These are phyloP conservation scores for Teinopalpus imperialis DNA, from an alignment of 2,888 invertebrate species.

Conservation along the genomic window DNA sequence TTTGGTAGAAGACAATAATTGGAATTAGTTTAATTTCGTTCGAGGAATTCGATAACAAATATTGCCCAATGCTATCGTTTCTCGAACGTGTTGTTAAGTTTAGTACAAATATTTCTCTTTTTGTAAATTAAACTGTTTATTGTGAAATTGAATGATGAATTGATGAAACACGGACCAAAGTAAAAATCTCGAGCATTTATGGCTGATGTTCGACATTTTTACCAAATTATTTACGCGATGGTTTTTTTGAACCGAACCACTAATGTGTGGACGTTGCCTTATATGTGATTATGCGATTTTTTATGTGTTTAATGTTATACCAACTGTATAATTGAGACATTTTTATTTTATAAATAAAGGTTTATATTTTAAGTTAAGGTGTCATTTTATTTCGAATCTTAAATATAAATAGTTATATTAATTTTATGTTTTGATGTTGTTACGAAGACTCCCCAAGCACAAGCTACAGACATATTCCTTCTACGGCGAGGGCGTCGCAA, in stretches of 20 bases:
- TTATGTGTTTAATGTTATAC: constrained; percentile 61
- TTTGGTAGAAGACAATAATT: constrained; percentile 21
- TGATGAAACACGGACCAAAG: constrained; percentile 29
- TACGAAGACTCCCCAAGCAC: too few species aligned
- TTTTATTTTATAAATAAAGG: constrained; percentile 68
- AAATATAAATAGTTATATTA: background rate
- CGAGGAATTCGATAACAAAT: constrained; percentile 31
- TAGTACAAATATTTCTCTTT: constrained; percentile 25
- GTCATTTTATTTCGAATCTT: constrained; percentile 10
- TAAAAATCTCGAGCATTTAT: constrained; percentile 74
- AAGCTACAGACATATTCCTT: too few species aligned
- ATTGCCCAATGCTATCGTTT: constrained; percentile 40
- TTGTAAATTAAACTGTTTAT: constrained; percentile 18
- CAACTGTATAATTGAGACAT: constrained; percentile 39
- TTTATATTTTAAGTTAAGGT: constrained; percentile 69
- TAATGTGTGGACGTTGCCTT: constrained; percentile 52
- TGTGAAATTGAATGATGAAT: background rate
- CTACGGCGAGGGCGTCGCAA: too few species aligned
- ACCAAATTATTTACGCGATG: constrained; percentile 36
- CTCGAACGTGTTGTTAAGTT: constrained; percentile 27
- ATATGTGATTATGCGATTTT: constrained; percentile 55
- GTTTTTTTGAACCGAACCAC: constrained; percentile 2
- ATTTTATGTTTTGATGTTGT: too few species aligned
- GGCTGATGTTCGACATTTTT: constrained; percentile 79
- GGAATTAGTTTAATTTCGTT: constrained; percentile 15